Base-by-base conservation (phyloP, 2,113 vertebrate genomes). In the Epinephelus cyanopodus region DNA sequence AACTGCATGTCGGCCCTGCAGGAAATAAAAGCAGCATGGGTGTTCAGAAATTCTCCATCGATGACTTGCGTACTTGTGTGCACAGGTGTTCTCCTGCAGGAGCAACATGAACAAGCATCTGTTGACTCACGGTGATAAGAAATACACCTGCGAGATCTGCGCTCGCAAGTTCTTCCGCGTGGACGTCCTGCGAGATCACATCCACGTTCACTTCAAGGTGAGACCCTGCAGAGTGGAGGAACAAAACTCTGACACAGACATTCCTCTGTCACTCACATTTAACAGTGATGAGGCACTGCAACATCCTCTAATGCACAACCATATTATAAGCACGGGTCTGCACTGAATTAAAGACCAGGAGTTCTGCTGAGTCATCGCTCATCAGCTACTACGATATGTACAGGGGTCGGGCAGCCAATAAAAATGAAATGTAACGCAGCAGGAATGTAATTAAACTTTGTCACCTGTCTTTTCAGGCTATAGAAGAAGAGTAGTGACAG, bases 51-150 rank as follows among this genome's bases (percentile, higher is more conserved):
- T 15, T 2, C 62, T 29, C 10, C 8, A 27, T 15, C n/a, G 14
- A 37, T 58, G 42, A 21, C 6, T 11, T 45, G 11, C 42, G 2
- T 45, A 12, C 9, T 9, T 45, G 42, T 45, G 42, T 45, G 42
- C 11, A 12, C 90, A 99, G 98, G 96, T 99, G 29, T 99, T 99
- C 94, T 99, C 98, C 57, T 99, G 98, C 92, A 95, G 98, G 74
- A 99, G 98, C 52, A 99, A 99, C 90, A 99, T 99, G 98, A 99
- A 99, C 95, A 99, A 99, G 84, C 98, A 99, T 74, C 96, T 99
- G 91, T 85, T 99, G 88, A 99, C 98, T 15, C 98, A 99, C 0
- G 98, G 98, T 3, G 98, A 99, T 93, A 99, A 99, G 94, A 99
- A 99, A 90, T 99, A 99, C 93, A 99, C 97, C 9, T 99, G 98